Conservation (phyloP, 2,797 vertebrate species). For the Varecia variegata region DNA sequence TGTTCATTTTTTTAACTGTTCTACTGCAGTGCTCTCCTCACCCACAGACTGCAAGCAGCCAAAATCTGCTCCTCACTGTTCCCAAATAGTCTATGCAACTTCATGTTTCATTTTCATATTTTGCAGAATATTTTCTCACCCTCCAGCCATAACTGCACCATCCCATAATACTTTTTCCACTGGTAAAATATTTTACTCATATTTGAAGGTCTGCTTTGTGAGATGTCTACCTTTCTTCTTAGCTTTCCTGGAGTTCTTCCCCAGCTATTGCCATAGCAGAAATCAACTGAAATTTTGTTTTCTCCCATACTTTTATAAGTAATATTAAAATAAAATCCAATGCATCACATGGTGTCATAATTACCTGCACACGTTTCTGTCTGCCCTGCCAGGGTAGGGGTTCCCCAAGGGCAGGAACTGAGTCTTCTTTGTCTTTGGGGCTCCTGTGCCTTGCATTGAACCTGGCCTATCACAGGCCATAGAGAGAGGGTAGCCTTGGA, state of each 20-base stretch:
- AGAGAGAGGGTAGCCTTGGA: not conserved
- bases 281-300: not conserved
- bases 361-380: not conserved
- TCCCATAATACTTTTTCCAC: not conserved
- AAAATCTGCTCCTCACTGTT: not conserved
- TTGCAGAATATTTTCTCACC: not conserved
- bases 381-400: not conserved
- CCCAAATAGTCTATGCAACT: not conserved
- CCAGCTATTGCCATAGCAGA: not conserved
- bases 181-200: not conserved
- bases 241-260: not conserved
- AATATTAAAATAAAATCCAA: not conserved
- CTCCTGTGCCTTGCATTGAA: not conserved
- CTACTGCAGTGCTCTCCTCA: not conserved
- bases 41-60: not conserved
- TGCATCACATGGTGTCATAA: not conserved
- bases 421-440: not conserved
- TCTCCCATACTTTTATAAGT: not conserved
- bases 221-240: not conserved
- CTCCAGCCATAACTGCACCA: not conserved
- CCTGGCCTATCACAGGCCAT: not conserved
- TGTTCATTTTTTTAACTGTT: not conserved
- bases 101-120: not conserved
- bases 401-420: not conserved
- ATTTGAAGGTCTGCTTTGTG: not conserved